These are phyloP conservation scores for Microtus richardsoni DNA, from an alignment of 2,113 vertebrate genomes.

Conservation along the genomic window DNA sequence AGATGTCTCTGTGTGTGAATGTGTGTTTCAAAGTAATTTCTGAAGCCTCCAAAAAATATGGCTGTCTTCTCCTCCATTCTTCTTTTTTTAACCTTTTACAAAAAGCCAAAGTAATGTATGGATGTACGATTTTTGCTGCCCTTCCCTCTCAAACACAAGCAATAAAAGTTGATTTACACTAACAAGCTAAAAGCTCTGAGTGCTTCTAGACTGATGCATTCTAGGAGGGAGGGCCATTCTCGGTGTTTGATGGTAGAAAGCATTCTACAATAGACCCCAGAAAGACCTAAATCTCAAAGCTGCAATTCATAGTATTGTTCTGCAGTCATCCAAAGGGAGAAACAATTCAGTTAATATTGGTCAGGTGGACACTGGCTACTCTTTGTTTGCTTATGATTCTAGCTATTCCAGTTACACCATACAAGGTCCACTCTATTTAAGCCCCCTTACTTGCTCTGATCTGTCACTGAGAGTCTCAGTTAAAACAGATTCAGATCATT, in stretches of 20 bases:
- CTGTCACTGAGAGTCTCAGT: not conserved
- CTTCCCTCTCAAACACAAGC: slow-evolving; percentile 76
- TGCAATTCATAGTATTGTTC: slow-evolving; percentile 62
- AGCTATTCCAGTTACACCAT: not conserved
- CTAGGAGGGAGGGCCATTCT: slow-evolving; percentile 56
- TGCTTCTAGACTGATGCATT: slow-evolving; percentile 73
- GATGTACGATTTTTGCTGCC: slow-evolving; percentile 78
- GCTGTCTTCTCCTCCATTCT: slow-evolving; percentile 67
- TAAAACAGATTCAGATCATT: slow-evolving; percentile 40
- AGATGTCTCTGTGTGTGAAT: not conserved
- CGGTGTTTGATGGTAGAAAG: slow-evolving; percentile 57
- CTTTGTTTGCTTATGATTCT: slow-evolving; percentile 32
- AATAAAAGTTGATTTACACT: slow-evolving; percentile 84
- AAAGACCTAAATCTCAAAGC: slow-evolving; percentile 55
- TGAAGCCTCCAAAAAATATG: slow-evolving; percentile 66
- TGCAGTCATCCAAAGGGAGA: slow-evolving; percentile 40
- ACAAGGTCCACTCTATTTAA: not conserved
- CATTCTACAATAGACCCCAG: slow-evolving; percentile 61
- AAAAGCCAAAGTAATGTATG: slow-evolving; percentile 81
- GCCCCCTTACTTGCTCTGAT: not conserved
- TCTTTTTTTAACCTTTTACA: slow-evolving; percentile 81
- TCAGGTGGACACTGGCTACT: not conserved
- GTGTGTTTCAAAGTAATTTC: slow-evolving; percentile 61
- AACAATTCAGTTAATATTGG: slow-evolving; percentile 43
- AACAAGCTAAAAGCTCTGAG: slow-evolving; percentile 84